phyloP scores from a whole-genome alignment of 2,797 vertebrate genomes.

The Molossus molossus region DNA sequence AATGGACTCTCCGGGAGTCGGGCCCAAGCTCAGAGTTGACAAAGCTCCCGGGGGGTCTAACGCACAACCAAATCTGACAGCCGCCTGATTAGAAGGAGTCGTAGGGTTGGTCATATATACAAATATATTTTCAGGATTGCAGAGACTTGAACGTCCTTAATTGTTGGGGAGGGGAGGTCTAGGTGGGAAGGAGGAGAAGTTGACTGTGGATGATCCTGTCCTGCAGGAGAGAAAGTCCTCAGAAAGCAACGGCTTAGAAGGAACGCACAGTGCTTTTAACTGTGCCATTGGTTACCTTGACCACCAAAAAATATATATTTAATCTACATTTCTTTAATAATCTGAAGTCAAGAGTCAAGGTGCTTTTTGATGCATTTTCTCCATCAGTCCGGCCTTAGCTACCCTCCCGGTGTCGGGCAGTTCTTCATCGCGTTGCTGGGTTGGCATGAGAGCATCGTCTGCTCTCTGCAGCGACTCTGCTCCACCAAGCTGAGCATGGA shows the following conservation, averaged over 20 bases:
- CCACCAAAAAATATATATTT: background rate
- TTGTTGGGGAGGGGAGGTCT: background rate
- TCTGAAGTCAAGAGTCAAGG: constrained; percentile 6
- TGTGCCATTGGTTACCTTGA: background rate
- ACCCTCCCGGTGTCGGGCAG: background rate
- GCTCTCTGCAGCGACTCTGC: background rate
- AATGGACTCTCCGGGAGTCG: background rate
- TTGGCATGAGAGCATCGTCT: background rate
- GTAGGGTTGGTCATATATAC: background rate
- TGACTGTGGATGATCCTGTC: background rate
- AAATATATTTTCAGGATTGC: background rate
- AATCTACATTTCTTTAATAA: background rate
- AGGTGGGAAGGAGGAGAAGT: background rate
- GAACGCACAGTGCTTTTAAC: background rate
- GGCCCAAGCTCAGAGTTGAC: background rate
- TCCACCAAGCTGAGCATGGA: background rate
- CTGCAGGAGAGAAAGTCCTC: background rate
- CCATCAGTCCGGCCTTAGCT: background rate
- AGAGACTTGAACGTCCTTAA: background rate
- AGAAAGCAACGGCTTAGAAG: background rate
- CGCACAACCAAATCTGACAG: background rate
- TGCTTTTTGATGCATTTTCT: background rate
- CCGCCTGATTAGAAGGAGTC: background rate
- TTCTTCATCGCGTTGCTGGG: background rate
- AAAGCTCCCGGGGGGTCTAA: background rate